Conservation (phyloP, 2,888 invertebrate species). For the Limnephilus marmoratus region DNA sequence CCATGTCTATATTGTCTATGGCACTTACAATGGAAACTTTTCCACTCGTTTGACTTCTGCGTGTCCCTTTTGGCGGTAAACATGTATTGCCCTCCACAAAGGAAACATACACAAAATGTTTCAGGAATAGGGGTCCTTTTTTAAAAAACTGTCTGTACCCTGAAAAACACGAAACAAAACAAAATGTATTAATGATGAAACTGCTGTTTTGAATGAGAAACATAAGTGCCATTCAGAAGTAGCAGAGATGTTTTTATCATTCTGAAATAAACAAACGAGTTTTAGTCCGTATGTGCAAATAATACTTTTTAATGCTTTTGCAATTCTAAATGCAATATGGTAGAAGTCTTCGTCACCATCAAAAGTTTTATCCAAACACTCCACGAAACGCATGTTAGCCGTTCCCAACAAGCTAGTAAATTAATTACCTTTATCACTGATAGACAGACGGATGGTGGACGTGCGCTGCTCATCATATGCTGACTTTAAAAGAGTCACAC, state of each 20-base stretch:
- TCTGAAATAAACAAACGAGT: background rate
- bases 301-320: background rate
- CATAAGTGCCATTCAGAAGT: background rate
- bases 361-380: too few species aligned
- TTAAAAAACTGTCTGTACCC: background rate
- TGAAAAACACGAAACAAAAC: background rate
- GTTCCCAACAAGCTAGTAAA: too few species aligned
- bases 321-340: background rate
- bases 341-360: too few species aligned
- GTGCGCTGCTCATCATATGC: too few species aligned
- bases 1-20: background rate
- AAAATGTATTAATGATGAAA: background rate
- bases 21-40: conserved; percentile 6
- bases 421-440: too few species aligned
- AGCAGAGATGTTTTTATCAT: background rate
- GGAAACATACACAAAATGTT: conserved; percentile 12
- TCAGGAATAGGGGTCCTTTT: conserved; percentile 4
- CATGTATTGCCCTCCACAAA: conserved; percentile 20
- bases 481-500: too few species aligned
- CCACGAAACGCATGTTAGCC: too few species aligned
- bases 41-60: conserved; percentile 23
- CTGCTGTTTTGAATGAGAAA: background rate
- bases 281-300: background rate
- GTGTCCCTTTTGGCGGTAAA: conserved; percentile 26
- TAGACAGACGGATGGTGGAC: too few species aligned